Percentiles rank a stretch among this genome's conserved stretches.
phyloP scores from a whole-genome alignment of 2,113 vertebrate species.

The Epinephelus cyanopodus region DNA sequence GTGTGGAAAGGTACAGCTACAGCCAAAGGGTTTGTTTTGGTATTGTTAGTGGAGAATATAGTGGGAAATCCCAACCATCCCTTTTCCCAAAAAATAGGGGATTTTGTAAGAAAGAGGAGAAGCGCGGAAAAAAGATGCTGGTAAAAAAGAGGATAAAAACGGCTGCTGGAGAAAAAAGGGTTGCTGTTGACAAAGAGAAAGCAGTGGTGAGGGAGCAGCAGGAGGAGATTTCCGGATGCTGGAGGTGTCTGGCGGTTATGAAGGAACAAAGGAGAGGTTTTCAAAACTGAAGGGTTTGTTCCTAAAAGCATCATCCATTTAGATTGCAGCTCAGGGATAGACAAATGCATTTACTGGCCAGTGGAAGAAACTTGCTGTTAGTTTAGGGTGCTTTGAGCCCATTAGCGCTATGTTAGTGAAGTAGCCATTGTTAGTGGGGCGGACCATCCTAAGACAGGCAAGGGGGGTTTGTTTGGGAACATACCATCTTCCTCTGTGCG shows the following conservation, averaged over 20 bases:
- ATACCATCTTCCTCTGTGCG: slow-evolving; percentile 99
- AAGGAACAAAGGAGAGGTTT: slow-evolving; percentile 43
- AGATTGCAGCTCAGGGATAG: slow-evolving; percentile 21
- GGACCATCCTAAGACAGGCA: slow-evolving; percentile 48
- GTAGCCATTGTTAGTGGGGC: slow-evolving; percentile 62
- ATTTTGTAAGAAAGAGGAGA: slow-evolving; percentile 44
- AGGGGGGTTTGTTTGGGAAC: slow-evolving; percentile 82
- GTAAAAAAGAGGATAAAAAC: slow-evolving; percentile 35
- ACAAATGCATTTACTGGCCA: slow-evolving; percentile 26
- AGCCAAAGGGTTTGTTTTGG: slow-evolving; percentile 32
- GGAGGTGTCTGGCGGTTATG: slow-evolving; percentile 40
- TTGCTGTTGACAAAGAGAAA: slow-evolving; percentile 44
- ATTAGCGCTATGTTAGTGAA: slow-evolving; percentile 53
- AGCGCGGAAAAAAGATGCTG: slow-evolving; percentile 28
- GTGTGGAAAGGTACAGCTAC: slow-evolving; percentile 30
- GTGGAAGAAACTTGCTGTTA: slow-evolving; percentile 50
- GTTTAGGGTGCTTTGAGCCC: slow-evolving; percentile 40
- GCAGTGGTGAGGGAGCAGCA: slow-evolving; percentile 39
- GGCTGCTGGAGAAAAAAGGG: slow-evolving; percentile 41
- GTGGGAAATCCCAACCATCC: slow-evolving; percentile 38
- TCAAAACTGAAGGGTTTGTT: slow-evolving; percentile 30
- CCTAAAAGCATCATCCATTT: slow-evolving; percentile 37
- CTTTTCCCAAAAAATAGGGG: slow-evolving; percentile 19
- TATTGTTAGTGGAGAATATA: slow-evolving; percentile 43
- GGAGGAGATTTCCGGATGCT: slow-evolving; percentile 43